These are phyloP conservation scores for Aphelocoma californica DNA, from an alignment of 2,797 vertebrate genomes.

Conservation along the genomic window DNA sequence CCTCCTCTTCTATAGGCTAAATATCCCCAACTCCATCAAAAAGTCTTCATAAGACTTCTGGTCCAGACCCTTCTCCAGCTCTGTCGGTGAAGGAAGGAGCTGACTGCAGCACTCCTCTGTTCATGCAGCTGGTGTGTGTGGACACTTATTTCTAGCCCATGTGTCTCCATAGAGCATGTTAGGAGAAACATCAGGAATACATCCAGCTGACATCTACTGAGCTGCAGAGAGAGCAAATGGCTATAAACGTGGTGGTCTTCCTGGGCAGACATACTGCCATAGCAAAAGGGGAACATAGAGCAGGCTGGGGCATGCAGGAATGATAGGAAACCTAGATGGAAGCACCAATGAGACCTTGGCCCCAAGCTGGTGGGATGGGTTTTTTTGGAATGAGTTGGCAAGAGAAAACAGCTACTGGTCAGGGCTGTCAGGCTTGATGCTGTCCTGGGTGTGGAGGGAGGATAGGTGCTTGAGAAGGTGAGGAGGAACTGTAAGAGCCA, in stretches of 20 bases:
- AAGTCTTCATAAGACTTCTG: background rate
- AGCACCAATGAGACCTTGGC: background rate
- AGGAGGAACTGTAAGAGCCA: background rate
- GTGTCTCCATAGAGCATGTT: background rate
- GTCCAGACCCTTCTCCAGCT: background rate
- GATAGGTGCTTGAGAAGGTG: accelerated
- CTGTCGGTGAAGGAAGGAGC: background rate
- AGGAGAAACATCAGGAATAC: background rate
- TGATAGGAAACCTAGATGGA: background rate
- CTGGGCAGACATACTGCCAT: background rate
- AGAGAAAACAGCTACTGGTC: background rate
- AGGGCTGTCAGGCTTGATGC: background rate
- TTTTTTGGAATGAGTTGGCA: background rate
- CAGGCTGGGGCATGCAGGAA: background rate
- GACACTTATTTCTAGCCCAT: background rate
- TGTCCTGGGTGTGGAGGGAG: accelerated
- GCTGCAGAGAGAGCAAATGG: background rate
- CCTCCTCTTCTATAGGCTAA: background rate
- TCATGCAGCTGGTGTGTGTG: accelerated
- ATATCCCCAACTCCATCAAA: background rate
- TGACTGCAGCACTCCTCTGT: background rate
- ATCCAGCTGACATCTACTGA: background rate
- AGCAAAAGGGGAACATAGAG: background rate
- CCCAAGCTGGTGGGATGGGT: accelerated
- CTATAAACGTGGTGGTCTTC: background rate